Base-by-base conservation (phyloP, 2,113 vertebrate genomes). In the Sminthopsis crassicaudata region DNA sequence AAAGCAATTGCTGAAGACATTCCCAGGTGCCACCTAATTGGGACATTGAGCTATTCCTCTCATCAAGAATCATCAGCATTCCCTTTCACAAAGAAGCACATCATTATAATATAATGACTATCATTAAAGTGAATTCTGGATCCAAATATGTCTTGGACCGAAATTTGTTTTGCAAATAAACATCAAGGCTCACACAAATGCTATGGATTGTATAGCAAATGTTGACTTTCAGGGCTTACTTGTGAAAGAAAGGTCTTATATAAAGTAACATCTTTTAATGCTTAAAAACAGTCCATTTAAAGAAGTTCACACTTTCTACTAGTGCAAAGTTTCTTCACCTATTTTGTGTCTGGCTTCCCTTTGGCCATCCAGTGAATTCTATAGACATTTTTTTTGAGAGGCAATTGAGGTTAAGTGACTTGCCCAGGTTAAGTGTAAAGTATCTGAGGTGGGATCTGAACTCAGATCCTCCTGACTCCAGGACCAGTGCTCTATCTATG, bases 81-180 rank as follows among this genome's bases (percentile, higher is more conserved):
- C 19, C 25, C 51, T 25, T 30, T 30, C 0, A n/a, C n/a, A 95
- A 54, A 53, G 2, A 27, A 14, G 90, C 67, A 84, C 67, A 84
- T 84, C 53, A 36, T 26, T 46, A 5, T n/a, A 23, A 53, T 16
- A 36, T 42, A 94, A 93, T 6, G 53, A 42, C 26, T 84, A 36
- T 23, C 93, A 52, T 3, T 16, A 30, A 57, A 57, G 4, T 0
- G 50, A 53, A 25, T 91, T n/a, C 4, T 96, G 89, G 88, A 54
- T 95, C 90, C 89, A 76, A 92, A 93, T 95, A 46, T 6, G 67
- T 91, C 96, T 94, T 25, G 93, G 11, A 92, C 91, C 67, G 42
- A 91, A 91, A 46, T 57, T 27, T 60, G 46, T 92, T 92, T 67
- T 48, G 26, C 27, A 48, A 60, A 67, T 36, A 51, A 91, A 55